Evolutionary conservation across 2,797 vertebrate genomes (phyloP).

Genomic region (Lutjanus argentimaculatus): DNA sequence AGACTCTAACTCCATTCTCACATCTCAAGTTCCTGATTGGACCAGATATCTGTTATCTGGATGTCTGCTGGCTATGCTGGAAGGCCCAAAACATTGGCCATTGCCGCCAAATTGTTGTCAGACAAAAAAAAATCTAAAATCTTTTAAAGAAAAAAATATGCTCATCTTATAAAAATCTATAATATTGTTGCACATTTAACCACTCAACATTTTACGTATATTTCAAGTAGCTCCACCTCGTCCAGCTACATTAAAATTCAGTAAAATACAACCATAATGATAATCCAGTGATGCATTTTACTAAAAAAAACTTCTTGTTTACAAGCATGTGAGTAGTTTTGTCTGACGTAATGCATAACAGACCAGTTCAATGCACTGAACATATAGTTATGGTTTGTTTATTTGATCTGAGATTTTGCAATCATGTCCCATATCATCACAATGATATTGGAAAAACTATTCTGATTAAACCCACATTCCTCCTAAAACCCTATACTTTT

Average conservation of each 20-base stretch:
- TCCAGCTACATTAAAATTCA: neutral
- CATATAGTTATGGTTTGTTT: neutral
- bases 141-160: neutral
- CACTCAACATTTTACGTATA: too few species aligned
- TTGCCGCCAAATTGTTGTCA: too few species aligned
- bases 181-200: neutral
- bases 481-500: neutral
- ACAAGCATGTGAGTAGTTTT: too few species aligned
- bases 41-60: too few species aligned
- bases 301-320: too few species aligned
- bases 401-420: neutral
- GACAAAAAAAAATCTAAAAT: neutral
- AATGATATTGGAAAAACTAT: neutral
- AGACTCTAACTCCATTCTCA: too few species aligned
- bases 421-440: neutral
- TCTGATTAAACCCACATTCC: neutral
- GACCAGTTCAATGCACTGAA: neutral
- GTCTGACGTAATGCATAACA: too few species aligned
- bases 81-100: too few species aligned
- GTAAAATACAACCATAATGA: neutral
- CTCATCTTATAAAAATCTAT: neutral
- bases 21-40: too few species aligned
- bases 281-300: too few species aligned
- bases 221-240: neutral
- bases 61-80: too few species aligned